phyloP scores from a whole-genome alignment of 1,140 invertebrate species.

The Aphelenchoides fujianensis region DNA sequence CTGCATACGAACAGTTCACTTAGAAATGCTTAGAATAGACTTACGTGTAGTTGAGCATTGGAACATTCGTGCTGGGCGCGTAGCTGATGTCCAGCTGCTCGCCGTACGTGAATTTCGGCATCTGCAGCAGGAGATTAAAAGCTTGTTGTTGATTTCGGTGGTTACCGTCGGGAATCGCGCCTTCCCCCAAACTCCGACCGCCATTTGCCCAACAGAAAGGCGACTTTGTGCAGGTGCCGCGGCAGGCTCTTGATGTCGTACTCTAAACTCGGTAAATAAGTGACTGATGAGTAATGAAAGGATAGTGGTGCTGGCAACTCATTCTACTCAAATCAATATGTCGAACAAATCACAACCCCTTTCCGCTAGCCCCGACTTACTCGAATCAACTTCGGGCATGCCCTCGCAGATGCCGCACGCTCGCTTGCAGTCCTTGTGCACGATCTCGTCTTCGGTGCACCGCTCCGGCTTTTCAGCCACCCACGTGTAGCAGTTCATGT shows the following conservation, averaged over 20 bases:
- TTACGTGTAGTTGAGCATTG: constrained; percentile 60
- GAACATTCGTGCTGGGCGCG: constrained; percentile 26
- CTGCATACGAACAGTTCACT: too few relatives aligned
- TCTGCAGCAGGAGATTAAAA: too few relatives aligned
- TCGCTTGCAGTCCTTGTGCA: constrained; percentile 45
- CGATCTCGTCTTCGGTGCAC: constrained; percentile 45
- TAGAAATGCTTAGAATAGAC: too few relatives aligned
- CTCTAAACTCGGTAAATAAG: constrained; percentile 48
- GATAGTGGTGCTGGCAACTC: too few relatives aligned
- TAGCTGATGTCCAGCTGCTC: constrained; percentile 53
- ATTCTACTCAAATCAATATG: too few relatives aligned
- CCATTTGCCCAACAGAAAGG: constrained; percentile 58
- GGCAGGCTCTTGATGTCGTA: constrained; percentile 53
- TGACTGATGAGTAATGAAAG: constrained; percentile 11
- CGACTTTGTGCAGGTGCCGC: constrained; percentile 42
- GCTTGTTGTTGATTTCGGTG: too few relatives aligned
- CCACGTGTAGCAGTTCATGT: constrained; percentile 53
- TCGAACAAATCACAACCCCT: too few relatives aligned
- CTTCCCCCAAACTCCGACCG: constrained; percentile 59
- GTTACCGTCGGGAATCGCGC: constrained; percentile 61
- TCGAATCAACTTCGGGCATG: constrained; percentile 36
- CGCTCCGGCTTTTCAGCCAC: constrained; percentile 47
- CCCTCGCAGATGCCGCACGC: constrained; percentile 49
- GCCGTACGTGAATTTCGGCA: constrained; percentile 53
- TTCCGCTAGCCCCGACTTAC: constrained; percentile 36